phyloP scores from a whole-genome alignment of 2,888 invertebrate genomes.

The Diogma glabrata region DNA sequence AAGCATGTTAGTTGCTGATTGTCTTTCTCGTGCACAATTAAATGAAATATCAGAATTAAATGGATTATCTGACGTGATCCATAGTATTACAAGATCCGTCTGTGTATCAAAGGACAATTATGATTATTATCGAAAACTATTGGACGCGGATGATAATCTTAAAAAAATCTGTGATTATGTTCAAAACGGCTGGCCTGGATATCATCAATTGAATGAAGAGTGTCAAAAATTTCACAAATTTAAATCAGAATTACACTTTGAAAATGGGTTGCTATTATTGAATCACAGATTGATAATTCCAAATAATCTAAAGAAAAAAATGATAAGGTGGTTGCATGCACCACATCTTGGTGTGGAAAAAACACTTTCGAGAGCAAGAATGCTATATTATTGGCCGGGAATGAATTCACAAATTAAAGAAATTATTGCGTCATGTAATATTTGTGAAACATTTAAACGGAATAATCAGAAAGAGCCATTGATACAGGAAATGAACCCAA shows the following conservation, averaged over 20 bases:
- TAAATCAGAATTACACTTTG: not conserved
- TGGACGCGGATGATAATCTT: too few relatives aligned
- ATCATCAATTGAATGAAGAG: not conserved
- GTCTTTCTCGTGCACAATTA: too few relatives aligned
- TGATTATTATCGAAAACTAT: too few relatives aligned
- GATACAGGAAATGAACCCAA: too few relatives aligned
- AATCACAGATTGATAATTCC: not conserved
- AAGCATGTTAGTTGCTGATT: too few relatives aligned
- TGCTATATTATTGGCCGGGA: not conserved
- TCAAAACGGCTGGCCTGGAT: not conserved
- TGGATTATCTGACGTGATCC: too few relatives aligned
- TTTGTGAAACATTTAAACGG: too few relatives aligned
- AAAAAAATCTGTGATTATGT: not conserved
- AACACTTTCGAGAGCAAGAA: not conserved
- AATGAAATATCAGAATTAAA: too few relatives aligned
- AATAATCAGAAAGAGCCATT: too few relatives aligned
- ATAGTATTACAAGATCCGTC: too few relatives aligned
- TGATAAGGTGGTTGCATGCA: not conserved
- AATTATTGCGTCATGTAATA: too few relatives aligned
- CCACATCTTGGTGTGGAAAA: not conserved
- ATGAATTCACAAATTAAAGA: not conserved
- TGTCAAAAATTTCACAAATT: not conserved
- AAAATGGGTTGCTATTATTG: not conserved
- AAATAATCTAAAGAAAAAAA: not conserved
- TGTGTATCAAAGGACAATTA: too few relatives aligned